These are phyloP conservation scores for Heteromormyrus szaboi DNA, from an alignment of 2,797 vertebrate species.

Conservation along the genomic window DNA sequence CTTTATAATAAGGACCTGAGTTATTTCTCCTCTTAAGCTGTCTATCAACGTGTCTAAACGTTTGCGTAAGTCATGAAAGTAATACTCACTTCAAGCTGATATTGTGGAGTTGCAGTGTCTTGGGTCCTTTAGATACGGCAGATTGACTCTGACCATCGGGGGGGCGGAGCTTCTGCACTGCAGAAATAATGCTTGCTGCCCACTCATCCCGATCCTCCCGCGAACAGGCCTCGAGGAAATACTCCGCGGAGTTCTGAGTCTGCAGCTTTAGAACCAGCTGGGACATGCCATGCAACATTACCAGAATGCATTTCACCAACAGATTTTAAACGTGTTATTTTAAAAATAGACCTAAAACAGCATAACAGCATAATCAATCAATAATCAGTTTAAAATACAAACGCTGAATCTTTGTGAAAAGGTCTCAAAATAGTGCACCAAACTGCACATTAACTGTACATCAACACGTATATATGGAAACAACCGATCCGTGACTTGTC, in stretches of 20 bases:
- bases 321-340: background rate
- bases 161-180: constrained; percentile 61
- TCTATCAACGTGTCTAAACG: background rate
- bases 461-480: background rate
- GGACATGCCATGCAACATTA: background rate
- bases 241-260: constrained; percentile 70
- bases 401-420: background rate
- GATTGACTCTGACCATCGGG: constrained; percentile 36
- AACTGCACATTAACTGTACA: background rate
- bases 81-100: constrained; percentile 71
- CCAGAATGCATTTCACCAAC: background rate
- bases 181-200: constrained; percentile 75
- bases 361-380: background rate
- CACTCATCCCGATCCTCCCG: constrained; percentile 84
- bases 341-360: background rate
- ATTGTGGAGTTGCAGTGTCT: constrained; percentile 63
- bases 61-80: background rate
- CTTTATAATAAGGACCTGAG: background rate
- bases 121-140: constrained; percentile 24
- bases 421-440: background rate
- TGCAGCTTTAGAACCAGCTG: constrained; percentile 80
- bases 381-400: background rate
- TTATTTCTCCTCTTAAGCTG: background rate
- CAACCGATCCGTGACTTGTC: constrained; percentile 34
- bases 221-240: constrained; percentile 85